Evolutionary conservation across 2,113 vertebrate genomes (phyloP), one percentile per base, ranked within the genome.

Genomic region (Proterorhinus semilunaris): DNA sequence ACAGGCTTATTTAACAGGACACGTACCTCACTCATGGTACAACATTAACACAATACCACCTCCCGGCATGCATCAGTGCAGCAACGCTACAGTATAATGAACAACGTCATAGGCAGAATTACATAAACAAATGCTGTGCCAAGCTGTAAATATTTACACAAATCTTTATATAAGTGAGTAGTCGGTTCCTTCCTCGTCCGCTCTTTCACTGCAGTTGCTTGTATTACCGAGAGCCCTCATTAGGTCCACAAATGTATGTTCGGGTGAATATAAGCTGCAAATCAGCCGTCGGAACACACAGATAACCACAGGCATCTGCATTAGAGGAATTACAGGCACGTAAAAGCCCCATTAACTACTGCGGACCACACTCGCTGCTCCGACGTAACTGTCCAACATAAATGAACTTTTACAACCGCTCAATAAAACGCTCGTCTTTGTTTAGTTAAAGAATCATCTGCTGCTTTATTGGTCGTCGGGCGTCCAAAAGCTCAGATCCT

Each of bases 291-390:
- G 42, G 68, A 9, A 68, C 12, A 47, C 66, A 13, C 46, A 63
- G 59, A 65, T 78, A 62, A 58, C 42, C 57, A 0, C 46, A 63
- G 50, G 45, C 55, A 9, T 21, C 59, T 70, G 10, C 43, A 65
- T 43, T 17, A 55, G 13, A 12, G 10, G 62, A 45, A 62, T 27
- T 54, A 68, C 42, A 64, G 58, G 46, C 3, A 12, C 50, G 62
- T 69, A 68, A 79, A 84, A 71, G 45, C 16, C 21, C 62, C 68
- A 51, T 65, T 64, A 46, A 72, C 48, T 51, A 55, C 50, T 54
- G 63, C 73, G 44, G 87, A 86, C 87, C 84, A 87, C 79, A 87
- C 89, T 81, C 6, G 5, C 62, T n/a, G 67, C 12, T 80, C 54
- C 74, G 66, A 84, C 69, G 65, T 11, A 11, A 36, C 5, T 6